These are phyloP conservation scores for Drosophila varians DNA, from an alignment of 1,140 invertebrate species.

Conservation along the genomic window DNA sequence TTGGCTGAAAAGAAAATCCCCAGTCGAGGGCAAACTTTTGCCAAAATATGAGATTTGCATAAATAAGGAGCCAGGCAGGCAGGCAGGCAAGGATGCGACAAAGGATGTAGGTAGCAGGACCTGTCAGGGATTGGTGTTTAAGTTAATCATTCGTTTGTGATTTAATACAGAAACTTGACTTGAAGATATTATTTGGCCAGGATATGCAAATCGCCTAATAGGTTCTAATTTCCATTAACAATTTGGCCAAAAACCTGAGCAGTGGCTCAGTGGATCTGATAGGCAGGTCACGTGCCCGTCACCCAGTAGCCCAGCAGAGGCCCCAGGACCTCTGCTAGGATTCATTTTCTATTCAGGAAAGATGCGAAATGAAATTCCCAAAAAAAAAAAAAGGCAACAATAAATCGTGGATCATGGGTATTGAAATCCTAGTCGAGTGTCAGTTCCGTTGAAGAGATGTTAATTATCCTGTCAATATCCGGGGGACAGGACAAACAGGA, in stretches of 20 bases:
- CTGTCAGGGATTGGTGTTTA: background rate
- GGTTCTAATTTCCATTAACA: slow-evolving; percentile 56
- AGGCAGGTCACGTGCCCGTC: slow-evolving; percentile 49
- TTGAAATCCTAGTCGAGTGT: background rate
- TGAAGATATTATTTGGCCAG: background rate
- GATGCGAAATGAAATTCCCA: slow-evolving; percentile 6
- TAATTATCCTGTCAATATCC: slow-evolving; percentile 53
- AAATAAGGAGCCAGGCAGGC: slow-evolving; percentile 53
- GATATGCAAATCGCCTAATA: slow-evolving; percentile 54
- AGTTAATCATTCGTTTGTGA: too few relatives aligned
- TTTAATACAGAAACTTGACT: background rate
- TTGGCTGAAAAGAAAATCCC: background rate
- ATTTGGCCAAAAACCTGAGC: slow-evolving; percentile 13
- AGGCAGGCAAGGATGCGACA: background rate
- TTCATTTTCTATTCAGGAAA: slow-evolving; percentile 46
- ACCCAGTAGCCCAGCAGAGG: too few relatives aligned
- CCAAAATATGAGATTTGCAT: slow-evolving; percentile 68
- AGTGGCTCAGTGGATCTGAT: slow-evolving; percentile 7
- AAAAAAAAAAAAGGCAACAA: slow-evolving; percentile 11
- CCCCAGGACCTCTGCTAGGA: background rate
- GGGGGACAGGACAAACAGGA: background rate
- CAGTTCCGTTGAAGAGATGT: slow-evolving; percentile 10
- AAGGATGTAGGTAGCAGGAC: slow-evolving; percentile 2
- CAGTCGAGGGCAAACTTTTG: slow-evolving; percentile 41
- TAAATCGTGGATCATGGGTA: slow-evolving; percentile 7